Conservation (phyloP, 2,113 vertebrate species). For the Anolis sagrei region DNA sequence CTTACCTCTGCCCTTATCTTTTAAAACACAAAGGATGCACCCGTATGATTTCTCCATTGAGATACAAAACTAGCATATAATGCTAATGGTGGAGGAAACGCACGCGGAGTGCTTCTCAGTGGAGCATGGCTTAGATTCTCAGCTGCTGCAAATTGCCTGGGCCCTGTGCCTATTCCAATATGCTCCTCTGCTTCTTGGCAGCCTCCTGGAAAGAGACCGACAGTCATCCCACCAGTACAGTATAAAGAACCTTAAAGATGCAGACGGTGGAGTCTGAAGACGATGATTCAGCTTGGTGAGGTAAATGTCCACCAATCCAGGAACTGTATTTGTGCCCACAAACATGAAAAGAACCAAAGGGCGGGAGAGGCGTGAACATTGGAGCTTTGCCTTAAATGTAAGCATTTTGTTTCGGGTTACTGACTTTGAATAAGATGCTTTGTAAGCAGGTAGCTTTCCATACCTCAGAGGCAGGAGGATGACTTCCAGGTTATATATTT, state of each 20-base stretch:
- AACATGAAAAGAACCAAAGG: conserved; percentile 10
- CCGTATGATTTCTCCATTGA: not conserved
- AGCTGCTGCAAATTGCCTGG: conserved; percentile 31
- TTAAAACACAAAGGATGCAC: not conserved
- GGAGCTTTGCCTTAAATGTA: not conserved
- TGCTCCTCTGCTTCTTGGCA: not conserved
- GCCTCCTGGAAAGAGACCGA: not conserved
- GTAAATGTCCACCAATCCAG: conserved; percentile 4
- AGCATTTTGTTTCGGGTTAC: conserved; percentile 22
- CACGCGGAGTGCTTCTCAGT: not conserved
- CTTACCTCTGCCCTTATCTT: not conserved
- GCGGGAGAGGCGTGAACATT: not conserved
- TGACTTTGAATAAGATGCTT: not conserved
- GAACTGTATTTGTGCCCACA: not conserved
- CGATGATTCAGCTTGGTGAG: conserved; percentile 15
- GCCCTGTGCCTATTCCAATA: not conserved
- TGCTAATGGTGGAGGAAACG: not conserved
- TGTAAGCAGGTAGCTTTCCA: not conserved
- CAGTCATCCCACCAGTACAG: not conserved
- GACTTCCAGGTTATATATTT: not conserved
- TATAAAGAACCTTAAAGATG: conserved; percentile 27
- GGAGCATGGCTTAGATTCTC: conserved; percentile 32
- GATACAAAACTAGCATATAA: not conserved
- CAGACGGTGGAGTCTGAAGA: conserved; percentile 17
- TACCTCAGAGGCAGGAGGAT: not conserved